Base-by-base conservation (phyloP, 2,888 invertebrate genomes). In the Cephus nigrinus region DNA sequence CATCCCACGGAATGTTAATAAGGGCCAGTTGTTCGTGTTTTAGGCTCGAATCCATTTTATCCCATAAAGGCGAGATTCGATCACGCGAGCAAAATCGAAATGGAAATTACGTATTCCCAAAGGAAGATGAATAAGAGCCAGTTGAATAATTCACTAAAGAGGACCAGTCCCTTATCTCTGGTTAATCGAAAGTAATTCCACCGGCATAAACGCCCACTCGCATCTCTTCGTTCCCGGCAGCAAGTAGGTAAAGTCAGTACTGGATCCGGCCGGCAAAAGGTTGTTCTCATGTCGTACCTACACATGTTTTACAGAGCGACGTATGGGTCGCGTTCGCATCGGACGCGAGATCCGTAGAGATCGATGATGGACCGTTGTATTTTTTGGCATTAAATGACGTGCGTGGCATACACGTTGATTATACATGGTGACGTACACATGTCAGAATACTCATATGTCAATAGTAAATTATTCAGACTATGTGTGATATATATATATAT, bases 381-480 rank as follows among this genome's bases (percentile, higher is more conserved):
- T 75, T 75, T 76, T 74, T 80, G 74, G 85, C 88, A 88, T 88
- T 89, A 88, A 88, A 88, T 89, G 87, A 88, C 82, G 80, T 77
- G 79, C 79, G 73, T 80, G 76, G 80, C 81, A 81, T 80, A 79
- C 83, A 82, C 72, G 31, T 33, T 11, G 32, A 31, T 31, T 32
- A 12, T 33, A 31, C 31, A 32, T 2, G 32, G 31, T 33, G 71
- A 71, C 31, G 71, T 55, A 55, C 23, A 3, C 23, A 55, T 23
- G 15, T 40, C 4, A 40, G 15, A 40, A 40, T 40, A 5, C 40
- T 40, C 15, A 23, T 4, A 15, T 55, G 55, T 55, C 23, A 5
- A 55, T 23, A 9, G 55, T 55, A 55, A 9, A 55, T 23, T 55
- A 55, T 55, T 9, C 2, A 55, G 55, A 55, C 2, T 55, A 23